Base-by-base conservation (phyloP, 2,113 vertebrate genomes). In the Bostrychus sinensis region DNA sequence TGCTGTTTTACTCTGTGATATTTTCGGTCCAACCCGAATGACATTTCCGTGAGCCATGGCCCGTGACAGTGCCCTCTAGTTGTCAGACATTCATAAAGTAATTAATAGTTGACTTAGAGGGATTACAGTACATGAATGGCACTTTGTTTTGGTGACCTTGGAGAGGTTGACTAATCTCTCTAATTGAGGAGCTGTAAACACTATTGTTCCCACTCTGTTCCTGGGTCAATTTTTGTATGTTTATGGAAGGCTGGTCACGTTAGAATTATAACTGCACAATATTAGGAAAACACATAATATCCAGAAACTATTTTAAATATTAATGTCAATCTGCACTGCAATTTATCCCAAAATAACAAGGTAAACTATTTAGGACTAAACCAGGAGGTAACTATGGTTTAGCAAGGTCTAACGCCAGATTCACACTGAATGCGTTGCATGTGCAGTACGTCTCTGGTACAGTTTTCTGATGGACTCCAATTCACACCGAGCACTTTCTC, bases 131-230 rank as follows among this genome's bases (percentile, higher is more conserved):
- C 81, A 88, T 46, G 66, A 80, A 65, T 16, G n/a, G 20, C 69
- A 46, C 70, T 85, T 90, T 90, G 85, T 87, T 85, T 78, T 86
- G 67, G 60, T 85, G 81, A 90, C 87, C 87, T 89, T 87, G 81
- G 79, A 87, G 81, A 84, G 80, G 87, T 83, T 88, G 81, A 78
- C 78, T 89, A 86, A 89, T 87, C 87, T 88, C 71, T 86, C 48
- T 88, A 90, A 88, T 86, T 83, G 68, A 85, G 75, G 54, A 36
- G 41, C 70, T 78, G 82, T 86, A 87, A 86, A 86, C 84, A 83
- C 60, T 60, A 72, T 74, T 84, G 77, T 84, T 86, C 56, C 62
- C 62, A 46, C 70, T 81, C 61, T 64, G 53, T 54, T 75, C 75
- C 78, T 84, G 75, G 77, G 86, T 84, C 79, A 84, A 50, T 81